phyloP scores from a whole-genome alignment of 64 coral and sea anemone genomes.

The Hydrozoanthus tunicans region DNA sequence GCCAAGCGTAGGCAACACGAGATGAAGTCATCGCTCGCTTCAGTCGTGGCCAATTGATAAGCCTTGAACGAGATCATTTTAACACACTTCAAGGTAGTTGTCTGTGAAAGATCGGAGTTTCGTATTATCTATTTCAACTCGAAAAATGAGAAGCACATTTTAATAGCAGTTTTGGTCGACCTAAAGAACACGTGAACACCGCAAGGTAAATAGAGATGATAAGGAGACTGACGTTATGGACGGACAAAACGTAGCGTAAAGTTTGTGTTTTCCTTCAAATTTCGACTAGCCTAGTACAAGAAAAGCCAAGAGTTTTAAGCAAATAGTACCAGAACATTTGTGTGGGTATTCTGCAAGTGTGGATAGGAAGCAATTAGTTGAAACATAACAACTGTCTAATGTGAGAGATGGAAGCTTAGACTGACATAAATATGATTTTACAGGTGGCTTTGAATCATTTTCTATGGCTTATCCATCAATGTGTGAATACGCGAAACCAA shows the following conservation, averaged over 20 bases:
- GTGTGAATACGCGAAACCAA: constrained; percentile 81
- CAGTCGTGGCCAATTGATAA: not conserved
- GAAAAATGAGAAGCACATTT: no score
- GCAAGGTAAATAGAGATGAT: no score
- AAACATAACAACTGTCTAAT: not conserved
- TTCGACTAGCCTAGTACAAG: no score
- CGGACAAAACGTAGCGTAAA: no score
- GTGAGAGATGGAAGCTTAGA: not conserved
- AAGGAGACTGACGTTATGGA: no score
- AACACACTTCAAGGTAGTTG: not conserved
- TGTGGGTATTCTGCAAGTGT: not conserved
- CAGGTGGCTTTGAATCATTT: constrained; percentile 85
- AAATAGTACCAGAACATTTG: no score
- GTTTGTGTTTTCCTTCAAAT: no score
- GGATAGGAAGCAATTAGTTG: not conserved
- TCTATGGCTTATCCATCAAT: constrained; percentile 71
- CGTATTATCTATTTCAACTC: not conserved
- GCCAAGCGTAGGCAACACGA: not conserved
- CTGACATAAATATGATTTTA: constrained; percentile 6
- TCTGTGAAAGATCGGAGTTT: not conserved
- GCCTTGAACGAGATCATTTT: not conserved
- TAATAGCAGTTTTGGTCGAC: no score
- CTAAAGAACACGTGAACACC: no score
- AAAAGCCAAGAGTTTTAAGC: no score
- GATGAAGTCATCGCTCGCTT: constrained; percentile 43